phyloP scores from a whole-genome alignment of 1,140 invertebrate species.

The Leptinotarsa texana region DNA sequence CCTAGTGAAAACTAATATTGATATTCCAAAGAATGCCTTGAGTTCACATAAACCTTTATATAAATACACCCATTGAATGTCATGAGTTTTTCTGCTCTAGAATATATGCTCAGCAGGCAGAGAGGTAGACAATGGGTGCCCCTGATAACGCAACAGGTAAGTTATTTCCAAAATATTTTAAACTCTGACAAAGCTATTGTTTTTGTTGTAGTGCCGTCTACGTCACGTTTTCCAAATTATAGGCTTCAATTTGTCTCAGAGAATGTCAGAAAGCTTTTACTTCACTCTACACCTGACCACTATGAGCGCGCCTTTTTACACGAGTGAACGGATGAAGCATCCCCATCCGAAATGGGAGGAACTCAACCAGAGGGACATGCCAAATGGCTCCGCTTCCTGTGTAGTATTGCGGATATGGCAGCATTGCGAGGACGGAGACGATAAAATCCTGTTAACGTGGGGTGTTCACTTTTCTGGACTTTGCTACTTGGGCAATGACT shows the following conservation, averaged over 20 bases:
- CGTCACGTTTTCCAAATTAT: slow-evolving; percentile 52
- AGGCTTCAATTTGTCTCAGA: slow-evolving; percentile 47
- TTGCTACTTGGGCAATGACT: slow-evolving; percentile 75
- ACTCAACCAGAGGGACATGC: slow-evolving; percentile 51
- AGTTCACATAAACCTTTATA: background rate
- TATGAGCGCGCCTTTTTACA: slow-evolving; percentile 85
- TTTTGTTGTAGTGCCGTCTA: slow-evolving; percentile 49
- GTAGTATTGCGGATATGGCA: slow-evolving; percentile 66
- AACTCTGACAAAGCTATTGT: slow-evolving; percentile 2
- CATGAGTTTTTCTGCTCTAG: slow-evolving; percentile 50
- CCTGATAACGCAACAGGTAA: slow-evolving; percentile 64
- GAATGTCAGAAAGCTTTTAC: slow-evolving; percentile 60
- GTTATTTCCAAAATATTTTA: background rate
- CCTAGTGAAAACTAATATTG: too few species aligned
- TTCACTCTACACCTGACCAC: slow-evolving; percentile 78
- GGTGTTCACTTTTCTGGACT: slow-evolving; percentile 83
- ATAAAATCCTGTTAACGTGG: slow-evolving; percentile 74
- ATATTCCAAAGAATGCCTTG: background rate
- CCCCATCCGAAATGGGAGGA: slow-evolving; percentile 77
- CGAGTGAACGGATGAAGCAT: slow-evolving; percentile 77
- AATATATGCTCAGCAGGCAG: slow-evolving; percentile 63
- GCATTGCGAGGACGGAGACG: slow-evolving; percentile 50
- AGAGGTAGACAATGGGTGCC: slow-evolving; percentile 68
- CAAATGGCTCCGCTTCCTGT: slow-evolving; percentile 47
- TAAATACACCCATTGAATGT: slow-evolving; percentile 26